Conservation (phyloP, 2,888 invertebrate species). For the Anarsia innoxiella region DNA sequence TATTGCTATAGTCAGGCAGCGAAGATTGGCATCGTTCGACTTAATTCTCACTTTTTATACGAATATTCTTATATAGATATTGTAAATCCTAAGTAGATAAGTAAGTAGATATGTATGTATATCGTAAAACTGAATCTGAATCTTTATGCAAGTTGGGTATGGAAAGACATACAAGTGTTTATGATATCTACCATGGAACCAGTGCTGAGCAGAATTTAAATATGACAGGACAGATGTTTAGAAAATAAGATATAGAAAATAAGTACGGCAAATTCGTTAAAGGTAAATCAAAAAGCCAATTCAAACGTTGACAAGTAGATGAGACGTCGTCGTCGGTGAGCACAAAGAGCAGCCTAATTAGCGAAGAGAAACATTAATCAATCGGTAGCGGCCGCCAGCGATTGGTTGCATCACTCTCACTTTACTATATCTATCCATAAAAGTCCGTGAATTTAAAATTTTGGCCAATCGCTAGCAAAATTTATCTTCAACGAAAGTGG, state of each 20-base stretch:
- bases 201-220: too few relatives aligned
- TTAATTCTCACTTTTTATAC: too few relatives aligned
- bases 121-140: too few relatives aligned
- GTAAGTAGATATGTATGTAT: too few relatives aligned
- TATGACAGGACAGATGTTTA: too few relatives aligned
- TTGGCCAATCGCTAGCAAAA: background rate
- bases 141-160: too few relatives aligned
- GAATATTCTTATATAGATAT: too few relatives aligned
- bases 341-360: constrained; percentile 39
- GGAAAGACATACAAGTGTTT: too few relatives aligned
- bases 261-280: too few relatives aligned
- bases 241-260: too few relatives aligned
- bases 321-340: constrained; percentile 28
- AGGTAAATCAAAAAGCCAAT: background rate
- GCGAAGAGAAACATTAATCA: constrained; percentile 32
- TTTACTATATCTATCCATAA: constrained; percentile 8
- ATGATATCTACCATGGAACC: too few relatives aligned
- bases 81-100: too few relatives aligned
- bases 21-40: constrained; percentile 1
- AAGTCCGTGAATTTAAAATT: background rate
- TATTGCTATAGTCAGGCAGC: background rate
- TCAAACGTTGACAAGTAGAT: background rate
- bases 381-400: constrained; percentile 17
- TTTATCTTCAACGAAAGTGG: background rate
- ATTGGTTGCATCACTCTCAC: constrained; percentile 15